Percentiles rank a stretch among this genome's conserved stretches.
Conservation (phyloP, 2,888 invertebrate genomes). For the Unio pictorum region DNA sequence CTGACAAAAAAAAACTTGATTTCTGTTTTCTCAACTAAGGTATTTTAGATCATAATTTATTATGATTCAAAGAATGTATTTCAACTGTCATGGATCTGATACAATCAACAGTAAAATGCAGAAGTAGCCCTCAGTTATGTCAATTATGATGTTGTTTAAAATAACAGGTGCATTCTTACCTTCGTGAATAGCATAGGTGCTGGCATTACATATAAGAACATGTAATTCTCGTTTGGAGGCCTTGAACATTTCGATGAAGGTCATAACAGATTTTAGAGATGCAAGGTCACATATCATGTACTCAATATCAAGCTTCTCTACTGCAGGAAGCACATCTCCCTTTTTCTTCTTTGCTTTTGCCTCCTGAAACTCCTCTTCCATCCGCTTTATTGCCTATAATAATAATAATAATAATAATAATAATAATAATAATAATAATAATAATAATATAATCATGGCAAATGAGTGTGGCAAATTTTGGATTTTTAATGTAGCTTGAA, state of each 20-base stretch:
- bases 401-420: neutral
- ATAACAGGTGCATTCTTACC: conserved; percentile 19
- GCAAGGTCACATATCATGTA: conserved; percentile 47
- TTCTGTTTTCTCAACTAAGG: no score
- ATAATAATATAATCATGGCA: no score
- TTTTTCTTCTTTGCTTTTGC: conserved; percentile 28
- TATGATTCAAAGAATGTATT: no score
- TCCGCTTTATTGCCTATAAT: conserved; percentile 38
- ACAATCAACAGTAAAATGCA: no score
- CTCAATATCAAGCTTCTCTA: conserved; percentile 36
- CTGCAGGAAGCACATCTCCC: conserved; percentile 20
- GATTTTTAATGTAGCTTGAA: no score
- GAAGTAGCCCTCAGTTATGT: no score
- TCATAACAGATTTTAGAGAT: conserved; percentile 45
- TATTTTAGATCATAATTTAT: no score
- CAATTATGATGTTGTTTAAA: no score
- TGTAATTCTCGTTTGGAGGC: conserved; percentile 34
- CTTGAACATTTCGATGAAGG: conserved; percentile 48
- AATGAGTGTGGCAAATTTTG: no score
- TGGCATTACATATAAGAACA: conserved; percentile 52
- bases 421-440: no score
- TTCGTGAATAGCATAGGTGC: conserved; percentile 35
- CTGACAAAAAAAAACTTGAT: no score
- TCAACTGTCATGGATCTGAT: no score
- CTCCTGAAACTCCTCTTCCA: conserved; percentile 40